phyloP scores from a whole-genome alignment of 2,113 vertebrate genomes.

The Myiopsitta monachus region DNA sequence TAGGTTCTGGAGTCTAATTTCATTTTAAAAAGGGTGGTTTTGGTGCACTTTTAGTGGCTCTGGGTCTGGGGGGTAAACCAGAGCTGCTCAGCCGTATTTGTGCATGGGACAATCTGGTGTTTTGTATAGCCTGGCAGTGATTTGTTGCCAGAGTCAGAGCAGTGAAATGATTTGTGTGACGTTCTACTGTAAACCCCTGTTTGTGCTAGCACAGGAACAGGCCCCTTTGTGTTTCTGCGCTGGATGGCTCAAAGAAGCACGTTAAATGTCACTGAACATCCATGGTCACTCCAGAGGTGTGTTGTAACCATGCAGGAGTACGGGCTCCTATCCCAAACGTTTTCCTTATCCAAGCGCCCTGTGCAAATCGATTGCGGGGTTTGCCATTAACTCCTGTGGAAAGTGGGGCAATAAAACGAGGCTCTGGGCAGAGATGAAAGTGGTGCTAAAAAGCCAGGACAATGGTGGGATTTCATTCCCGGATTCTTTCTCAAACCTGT shows the following conservation, averaged over 20 bases:
- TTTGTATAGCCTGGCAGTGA: not conserved
- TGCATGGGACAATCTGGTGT: not conserved
- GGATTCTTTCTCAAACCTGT: not conserved
- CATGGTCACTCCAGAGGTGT: not conserved
- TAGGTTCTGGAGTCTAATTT: not conserved
- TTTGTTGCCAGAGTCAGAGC: not conserved
- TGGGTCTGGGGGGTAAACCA: not conserved
- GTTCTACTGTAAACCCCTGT: not conserved
- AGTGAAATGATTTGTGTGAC: not conserved
- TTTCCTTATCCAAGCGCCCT: not conserved
- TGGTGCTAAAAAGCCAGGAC: not conserved
- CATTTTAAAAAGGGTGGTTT: not conserved
- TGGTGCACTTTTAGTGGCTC: not conserved
- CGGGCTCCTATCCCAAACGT: not conserved
- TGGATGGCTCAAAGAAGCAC: not conserved
- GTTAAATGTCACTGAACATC: not conserved
- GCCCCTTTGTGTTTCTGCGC: not conserved
- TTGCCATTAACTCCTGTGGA: slow-evolving; percentile 7
- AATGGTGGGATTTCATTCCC: not conserved
- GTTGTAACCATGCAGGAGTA: not conserved
- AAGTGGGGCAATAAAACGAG: not conserved
- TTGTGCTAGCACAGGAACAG: not conserved
- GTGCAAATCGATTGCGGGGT: not conserved
- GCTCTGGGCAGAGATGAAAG: not conserved
- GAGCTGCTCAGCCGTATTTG: not conserved